phyloP scores from a whole-genome alignment of 2,113 vertebrate genomes.

The Microcebus tavaratra region DNA sequence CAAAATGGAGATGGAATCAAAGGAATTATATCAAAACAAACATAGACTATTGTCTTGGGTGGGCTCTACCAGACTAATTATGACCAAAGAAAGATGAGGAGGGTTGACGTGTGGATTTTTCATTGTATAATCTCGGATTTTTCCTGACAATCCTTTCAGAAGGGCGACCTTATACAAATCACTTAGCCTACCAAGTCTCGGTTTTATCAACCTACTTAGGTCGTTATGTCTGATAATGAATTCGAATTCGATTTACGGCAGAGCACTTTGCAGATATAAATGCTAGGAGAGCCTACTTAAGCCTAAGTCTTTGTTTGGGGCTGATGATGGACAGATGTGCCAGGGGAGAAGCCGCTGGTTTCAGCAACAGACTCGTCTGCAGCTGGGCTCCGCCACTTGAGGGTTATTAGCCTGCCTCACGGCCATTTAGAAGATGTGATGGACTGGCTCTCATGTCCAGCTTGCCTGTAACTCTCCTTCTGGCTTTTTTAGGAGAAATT shows the following conservation, averaged over 20 bases:
- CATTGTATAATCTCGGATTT: background rate
- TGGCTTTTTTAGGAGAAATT: conserved; percentile 8
- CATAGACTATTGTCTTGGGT: background rate
- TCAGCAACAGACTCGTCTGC: background rate
- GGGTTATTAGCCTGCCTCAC: background rate
- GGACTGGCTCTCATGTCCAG: background rate
- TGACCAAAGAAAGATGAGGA: background rate
- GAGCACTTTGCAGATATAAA: conserved; percentile 67
- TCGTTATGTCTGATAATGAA: background rate
- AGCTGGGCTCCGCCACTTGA: background rate
- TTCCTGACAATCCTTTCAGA: background rate
- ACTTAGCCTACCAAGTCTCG: background rate
- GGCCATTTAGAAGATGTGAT: conserved; percentile 54
- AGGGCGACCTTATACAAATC: background rate
- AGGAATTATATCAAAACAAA: background rate
- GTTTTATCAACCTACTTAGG: conserved; percentile 16
- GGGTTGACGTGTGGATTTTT: background rate
- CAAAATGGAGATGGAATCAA: background rate
- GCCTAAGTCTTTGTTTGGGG: conserved; percentile 32
- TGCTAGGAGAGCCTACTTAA: conserved; percentile 42
- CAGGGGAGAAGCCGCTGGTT: conserved; percentile 40
- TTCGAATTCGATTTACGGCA: conserved; percentile 54
- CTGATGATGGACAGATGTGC: conserved; percentile 14
- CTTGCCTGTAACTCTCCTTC: background rate
- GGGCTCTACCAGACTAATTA: background rate